Evolutionary conservation across 2,113 vertebrate genomes (phyloP).

Genomic region (Prionailurus viverrinus): DNA sequence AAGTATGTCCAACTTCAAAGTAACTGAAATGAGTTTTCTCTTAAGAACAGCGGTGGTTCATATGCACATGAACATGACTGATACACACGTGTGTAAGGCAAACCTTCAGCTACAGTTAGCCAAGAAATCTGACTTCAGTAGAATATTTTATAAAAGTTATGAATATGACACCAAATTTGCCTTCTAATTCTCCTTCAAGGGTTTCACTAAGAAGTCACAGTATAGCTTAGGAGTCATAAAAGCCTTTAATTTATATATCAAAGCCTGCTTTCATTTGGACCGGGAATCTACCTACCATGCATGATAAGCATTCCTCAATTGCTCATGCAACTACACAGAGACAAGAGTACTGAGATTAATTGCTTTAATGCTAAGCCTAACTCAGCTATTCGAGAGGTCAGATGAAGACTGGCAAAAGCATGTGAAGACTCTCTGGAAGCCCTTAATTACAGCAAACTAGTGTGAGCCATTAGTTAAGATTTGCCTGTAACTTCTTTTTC

Average conservation of each 20-base stretch:
- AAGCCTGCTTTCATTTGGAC: background rate
- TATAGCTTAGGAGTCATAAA: background rate
- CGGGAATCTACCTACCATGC: background rate
- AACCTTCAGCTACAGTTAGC: background rate
- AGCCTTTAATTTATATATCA: background rate
- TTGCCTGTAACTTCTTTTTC: background rate
- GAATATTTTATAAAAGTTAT: conserved; percentile 3
- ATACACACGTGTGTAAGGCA: background rate
- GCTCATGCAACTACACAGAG: background rate
- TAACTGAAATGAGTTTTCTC: background rate
- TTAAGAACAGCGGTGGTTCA: background rate
- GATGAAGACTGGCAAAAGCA: background rate
- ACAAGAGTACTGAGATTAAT: background rate
- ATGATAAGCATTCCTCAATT: background rate
- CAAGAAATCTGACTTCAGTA: background rate
- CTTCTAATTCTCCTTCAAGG: background rate
- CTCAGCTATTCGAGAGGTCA: conserved; percentile 49
- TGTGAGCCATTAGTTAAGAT: background rate
- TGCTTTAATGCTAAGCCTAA: background rate
- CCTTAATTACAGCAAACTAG: background rate
- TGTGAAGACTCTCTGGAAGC: background rate
- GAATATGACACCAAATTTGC: background rate
- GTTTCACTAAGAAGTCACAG: background rate
- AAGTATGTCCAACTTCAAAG: background rate
- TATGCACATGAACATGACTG: background rate